A percentile compares a stretch with the other conserved stretches of the same genome.
Evolutionary conservation across 1,140 invertebrate species (phyloP).

Genomic region (Grapholita molesta): DNA sequence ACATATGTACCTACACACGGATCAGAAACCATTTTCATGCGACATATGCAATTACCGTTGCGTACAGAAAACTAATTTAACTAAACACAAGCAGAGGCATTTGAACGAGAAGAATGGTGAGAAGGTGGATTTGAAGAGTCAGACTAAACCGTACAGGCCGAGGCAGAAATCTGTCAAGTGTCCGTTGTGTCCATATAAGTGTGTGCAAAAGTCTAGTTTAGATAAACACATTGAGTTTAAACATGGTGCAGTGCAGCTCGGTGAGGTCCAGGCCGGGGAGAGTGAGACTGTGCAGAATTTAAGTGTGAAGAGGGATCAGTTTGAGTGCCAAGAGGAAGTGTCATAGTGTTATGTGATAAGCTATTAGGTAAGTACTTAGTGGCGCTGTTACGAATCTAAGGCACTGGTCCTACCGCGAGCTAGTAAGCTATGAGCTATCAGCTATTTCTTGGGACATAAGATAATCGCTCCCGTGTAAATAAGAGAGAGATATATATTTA

Average conservation of each 20-base stretch:
- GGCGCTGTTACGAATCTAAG: background rate
- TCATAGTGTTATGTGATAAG: constrained; percentile 28
- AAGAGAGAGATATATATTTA: too few relatives aligned
- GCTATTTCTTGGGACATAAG: too few relatives aligned
- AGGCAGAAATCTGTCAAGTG: constrained; percentile 68
- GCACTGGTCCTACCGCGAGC: too few relatives aligned
- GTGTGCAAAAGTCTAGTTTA: constrained; percentile 68
- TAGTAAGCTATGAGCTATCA: too few relatives aligned
- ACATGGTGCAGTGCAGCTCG: constrained; percentile 38
- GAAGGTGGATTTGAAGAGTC: constrained; percentile 51
- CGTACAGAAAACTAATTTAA: constrained; percentile 74
- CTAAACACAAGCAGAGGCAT: constrained; percentile 73
- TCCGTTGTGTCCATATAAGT: constrained; percentile 62
- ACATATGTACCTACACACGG: constrained; percentile 82
- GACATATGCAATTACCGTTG: constrained; percentile 79
- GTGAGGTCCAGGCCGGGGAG: constrained; percentile 35
- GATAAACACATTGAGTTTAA: constrained; percentile 71
- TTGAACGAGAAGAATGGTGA: constrained; percentile 67
- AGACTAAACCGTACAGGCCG: constrained; percentile 63
- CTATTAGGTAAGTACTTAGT: background rate
- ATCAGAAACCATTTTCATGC: constrained; percentile 82
- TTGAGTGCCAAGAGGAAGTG: constrained; percentile 24
- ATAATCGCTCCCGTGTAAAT: too few relatives aligned
- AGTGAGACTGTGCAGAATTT: constrained; percentile 53
- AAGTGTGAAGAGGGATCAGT: constrained; percentile 51